These are phyloP conservation scores for Stomorhina lunata DNA, from an alignment of 2,888 invertebrate species.

Conservation along the genomic window DNA sequence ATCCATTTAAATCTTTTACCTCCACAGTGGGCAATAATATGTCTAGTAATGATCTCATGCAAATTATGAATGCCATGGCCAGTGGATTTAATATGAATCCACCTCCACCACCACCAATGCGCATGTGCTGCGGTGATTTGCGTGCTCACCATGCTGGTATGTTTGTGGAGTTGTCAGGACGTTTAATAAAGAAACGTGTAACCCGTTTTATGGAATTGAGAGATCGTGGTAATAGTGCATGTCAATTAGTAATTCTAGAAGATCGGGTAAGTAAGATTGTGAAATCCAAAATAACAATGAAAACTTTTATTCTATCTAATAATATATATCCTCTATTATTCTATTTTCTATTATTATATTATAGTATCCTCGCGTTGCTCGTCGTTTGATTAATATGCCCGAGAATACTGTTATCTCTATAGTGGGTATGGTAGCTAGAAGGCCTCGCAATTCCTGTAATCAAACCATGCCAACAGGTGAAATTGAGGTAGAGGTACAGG, in stretches of 20 bases:
- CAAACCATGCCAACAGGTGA: slow-evolving; percentile 80
- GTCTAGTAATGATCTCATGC: slow-evolving; percentile 74
- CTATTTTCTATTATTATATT: neutral
- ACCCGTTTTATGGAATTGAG: slow-evolving; percentile 83
- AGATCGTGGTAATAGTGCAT: slow-evolving; percentile 84
- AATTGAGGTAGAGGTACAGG: slow-evolving; percentile 79
- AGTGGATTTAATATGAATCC: slow-evolving; percentile 77
- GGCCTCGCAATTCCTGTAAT: slow-evolving; percentile 78
- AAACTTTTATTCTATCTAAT: neutral
- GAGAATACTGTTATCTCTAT: slow-evolving; percentile 78
- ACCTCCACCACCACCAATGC: slow-evolving; percentile 78
- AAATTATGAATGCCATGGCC: slow-evolving; percentile 76
- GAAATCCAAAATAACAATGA: too few species aligned
- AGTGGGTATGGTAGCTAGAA: slow-evolving; percentile 76
- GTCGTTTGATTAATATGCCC: slow-evolving; percentile 79
- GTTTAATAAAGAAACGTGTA: slow-evolving; percentile 83
- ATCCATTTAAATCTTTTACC: too few species aligned
- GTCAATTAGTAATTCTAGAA: slow-evolving; percentile 81
- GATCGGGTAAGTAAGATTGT: slow-evolving; percentile 73
- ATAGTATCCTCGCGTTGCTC: slow-evolving; percentile 77
- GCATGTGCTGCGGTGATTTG: slow-evolving; percentile 83
- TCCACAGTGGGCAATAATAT: slow-evolving; percentile 55
- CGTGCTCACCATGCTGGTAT: slow-evolving; percentile 81
- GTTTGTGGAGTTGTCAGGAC: slow-evolving; percentile 83
- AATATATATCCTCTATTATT: neutral